A percentile compares a stretch with the other conserved stretches of the same genome.
Conservation (phyloP, 2,888 invertebrate species). For the Fragum sueziense region DNA sequence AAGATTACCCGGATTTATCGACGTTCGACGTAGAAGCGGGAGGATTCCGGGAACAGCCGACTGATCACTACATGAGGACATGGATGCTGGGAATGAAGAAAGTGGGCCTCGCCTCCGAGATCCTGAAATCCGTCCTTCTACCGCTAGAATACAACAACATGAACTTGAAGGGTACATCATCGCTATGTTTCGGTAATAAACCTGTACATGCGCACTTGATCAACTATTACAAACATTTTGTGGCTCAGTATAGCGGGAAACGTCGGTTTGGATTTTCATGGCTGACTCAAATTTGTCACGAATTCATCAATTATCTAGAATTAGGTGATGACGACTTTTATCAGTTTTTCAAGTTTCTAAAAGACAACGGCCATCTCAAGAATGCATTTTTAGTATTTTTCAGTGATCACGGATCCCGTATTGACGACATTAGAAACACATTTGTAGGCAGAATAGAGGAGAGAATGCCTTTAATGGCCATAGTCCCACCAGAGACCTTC, state of each 20-base stretch:
- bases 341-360: slow-evolving; percentile 84
- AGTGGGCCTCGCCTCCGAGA: slow-evolving; percentile 45
- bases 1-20: slow-evolving; percentile 63
- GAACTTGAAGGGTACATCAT: slow-evolving; percentile 53
- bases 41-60: slow-evolving; percentile 60
- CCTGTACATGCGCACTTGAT: slow-evolving; percentile 84
- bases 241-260: slow-evolving; percentile 86
- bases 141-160: slow-evolving; percentile 62
- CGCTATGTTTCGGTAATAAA: slow-evolving; percentile 86
- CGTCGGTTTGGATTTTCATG: slow-evolving; percentile 94
- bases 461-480: slow-evolving; percentile 92
- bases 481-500: slow-evolving; percentile 89
- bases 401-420: slow-evolving; percentile 94
- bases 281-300: slow-evolving; percentile 93
- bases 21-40: slow-evolving; percentile 57
- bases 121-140: slow-evolving; percentile 53
- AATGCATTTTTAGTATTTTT: slow-evolving; percentile 92
- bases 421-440: slow-evolving; percentile 91
- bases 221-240: slow-evolving; percentile 84
- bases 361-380: slow-evolving; percentile 86
- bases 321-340: slow-evolving; percentile 89
- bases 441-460: slow-evolving; percentile 96
- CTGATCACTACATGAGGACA: slow-evolving; percentile 67
- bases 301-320: slow-evolving; percentile 90
- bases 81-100: slow-evolving; percentile 63